Conservation (phyloP, 1,140 invertebrate genomes). For the Brachionus manjavacas region DNA sequence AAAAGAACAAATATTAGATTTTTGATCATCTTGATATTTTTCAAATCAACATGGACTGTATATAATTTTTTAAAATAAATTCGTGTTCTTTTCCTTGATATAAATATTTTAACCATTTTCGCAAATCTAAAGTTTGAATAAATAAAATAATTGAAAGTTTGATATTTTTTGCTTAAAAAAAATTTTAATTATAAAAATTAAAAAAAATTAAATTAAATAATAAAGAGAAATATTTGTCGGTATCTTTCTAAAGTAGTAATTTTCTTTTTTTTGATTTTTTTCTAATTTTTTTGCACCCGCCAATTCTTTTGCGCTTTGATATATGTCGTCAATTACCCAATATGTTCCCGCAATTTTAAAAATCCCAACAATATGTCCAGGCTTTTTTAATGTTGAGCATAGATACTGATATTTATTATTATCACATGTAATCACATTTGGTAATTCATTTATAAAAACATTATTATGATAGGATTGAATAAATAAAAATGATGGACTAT, state of each 20-base stretch:
- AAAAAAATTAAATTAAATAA: background rate
- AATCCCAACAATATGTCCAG: background rate
- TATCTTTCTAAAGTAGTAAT: background rate
- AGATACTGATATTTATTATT: background rate
- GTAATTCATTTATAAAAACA: background rate
- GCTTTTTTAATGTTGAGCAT: background rate
- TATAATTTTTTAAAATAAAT: background rate
- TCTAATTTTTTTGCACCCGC: background rate
- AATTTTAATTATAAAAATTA: background rate
- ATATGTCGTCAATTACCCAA: background rate
- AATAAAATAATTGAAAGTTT: background rate
- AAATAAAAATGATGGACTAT: background rate
- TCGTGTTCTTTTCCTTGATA: background rate
- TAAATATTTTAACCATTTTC: background rate
- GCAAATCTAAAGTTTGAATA: background rate
- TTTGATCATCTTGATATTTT: background rate
- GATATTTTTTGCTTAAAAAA: background rate
- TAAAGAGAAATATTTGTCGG: background rate
- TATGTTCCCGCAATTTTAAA: background rate
- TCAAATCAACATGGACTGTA: background rate
- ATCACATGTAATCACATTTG: background rate
- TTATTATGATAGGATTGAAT: background rate
- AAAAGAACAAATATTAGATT: background rate
- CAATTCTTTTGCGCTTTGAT: background rate
- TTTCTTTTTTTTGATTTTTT: background rate